Evolutionary conservation across 2,797 vertebrate species (phyloP), one percentile per base, ranked within the genome.

Genomic region (Alcedo quadribrachys): DNA sequence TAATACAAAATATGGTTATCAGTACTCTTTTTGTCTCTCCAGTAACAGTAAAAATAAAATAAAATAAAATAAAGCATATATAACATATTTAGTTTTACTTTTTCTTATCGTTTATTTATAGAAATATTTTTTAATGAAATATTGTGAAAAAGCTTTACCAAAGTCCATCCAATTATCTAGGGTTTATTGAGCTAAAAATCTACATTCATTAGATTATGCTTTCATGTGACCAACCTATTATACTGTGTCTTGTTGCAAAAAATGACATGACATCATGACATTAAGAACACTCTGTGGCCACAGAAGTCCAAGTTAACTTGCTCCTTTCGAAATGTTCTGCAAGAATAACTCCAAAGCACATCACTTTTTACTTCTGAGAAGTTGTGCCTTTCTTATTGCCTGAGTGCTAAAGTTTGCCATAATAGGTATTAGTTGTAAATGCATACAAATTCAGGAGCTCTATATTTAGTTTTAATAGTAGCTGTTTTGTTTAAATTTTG

Each of bases 281-380:
- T 46, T 65, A 50, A 85, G 45, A 62, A 6, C 2, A 11, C 9
- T 45, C 35, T 61, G 45, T 28, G 54, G 8, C 15, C 37, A 69
- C 6, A 12, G 3, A 83, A 86, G 12, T 32, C 60, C 32, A 22
- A 15, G 19, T 15, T 24, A 79, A 24, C 4, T 70, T 3, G 0
- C 1, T 88, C 18, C 12, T 57, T 68, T 69, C 25, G 12, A 83
- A 81, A 24, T 5, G 5, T 24, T 3, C 0, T 0, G 1, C 58
- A 3, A 70, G 5, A 3, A 55, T 7, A 77, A 18, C 4, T 46
- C 33, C 9, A 83, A 78, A 71, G 3, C 6, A 51, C 2, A 2
- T 13, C 4, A 16, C 3, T 35, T 73, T 43, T 37, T 53, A 15
- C 19, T 83, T 61, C n/a, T 60, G 25, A 69, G 40, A 69, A 37